A percentile compares a stretch with the other conserved stretches of the same genome.
Evolutionary conservation across 2,113 vertebrate genomes (phyloP).

Genomic region (Plestiodon gilberti): DNA sequence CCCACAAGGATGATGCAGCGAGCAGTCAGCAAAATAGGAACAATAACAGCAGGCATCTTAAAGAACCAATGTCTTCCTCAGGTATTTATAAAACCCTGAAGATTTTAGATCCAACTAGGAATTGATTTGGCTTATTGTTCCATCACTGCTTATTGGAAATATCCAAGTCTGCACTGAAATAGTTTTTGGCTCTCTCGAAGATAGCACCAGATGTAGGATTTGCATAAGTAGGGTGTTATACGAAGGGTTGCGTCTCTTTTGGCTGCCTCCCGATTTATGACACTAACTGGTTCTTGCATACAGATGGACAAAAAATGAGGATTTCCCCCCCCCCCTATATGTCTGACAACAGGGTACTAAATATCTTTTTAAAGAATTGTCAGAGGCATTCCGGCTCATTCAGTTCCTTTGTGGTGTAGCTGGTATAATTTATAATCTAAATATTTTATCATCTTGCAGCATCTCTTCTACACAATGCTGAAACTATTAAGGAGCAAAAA

Average conservation of each 20-base stretch:
- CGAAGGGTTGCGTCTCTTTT: slow-evolving; percentile 4
- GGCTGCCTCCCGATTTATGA: slow-evolving; percentile 12
- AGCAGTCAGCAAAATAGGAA: background rate
- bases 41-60: background rate
- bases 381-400: background rate
- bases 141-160: slow-evolving; percentile 14
- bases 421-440: slow-evolving; percentile 32
- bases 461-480: background rate
- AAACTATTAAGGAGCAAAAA: background rate
- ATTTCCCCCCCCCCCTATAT: background rate
- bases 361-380: slow-evolving; percentile 11
- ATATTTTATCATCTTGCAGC: slow-evolving; percentile 28
- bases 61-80: background rate
- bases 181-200: slow-evolving; percentile 42
- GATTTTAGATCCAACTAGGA: slow-evolving; percentile 8
- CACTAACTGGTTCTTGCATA: slow-evolving; percentile 17
- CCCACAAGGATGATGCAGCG: background rate
- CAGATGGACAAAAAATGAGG: slow-evolving; percentile 20
- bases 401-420: background rate
- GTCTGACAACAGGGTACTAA: slow-evolving; percentile 15
- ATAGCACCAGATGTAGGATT: slow-evolving; percentile 49
- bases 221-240: slow-evolving; percentile 5
- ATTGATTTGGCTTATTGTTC: slow-evolving; percentile 25
- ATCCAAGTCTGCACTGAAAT: slow-evolving; percentile 36
- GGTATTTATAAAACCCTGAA: background rate